Evolutionary conservation across 1,140 invertebrate genomes (phyloP), one percentile per base, ranked within the genome.

Genomic region (Drosophila novamexicana): DNA sequence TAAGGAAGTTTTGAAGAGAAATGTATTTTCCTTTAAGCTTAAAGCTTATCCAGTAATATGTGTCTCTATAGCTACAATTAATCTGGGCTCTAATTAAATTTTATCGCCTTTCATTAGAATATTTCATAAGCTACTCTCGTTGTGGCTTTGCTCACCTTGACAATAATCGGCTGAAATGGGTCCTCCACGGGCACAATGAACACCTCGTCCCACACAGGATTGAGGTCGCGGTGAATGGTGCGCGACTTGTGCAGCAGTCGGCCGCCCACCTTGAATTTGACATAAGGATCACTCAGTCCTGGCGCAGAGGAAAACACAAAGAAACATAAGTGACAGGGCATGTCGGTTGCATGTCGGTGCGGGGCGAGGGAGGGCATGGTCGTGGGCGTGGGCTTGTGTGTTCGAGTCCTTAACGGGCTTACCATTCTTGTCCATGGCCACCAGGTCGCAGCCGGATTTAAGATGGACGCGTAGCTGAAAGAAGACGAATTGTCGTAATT

Each of bases 261-360:
- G 42, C 97, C 97, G 18, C 95, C 96, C 50, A 96, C 94, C 93
- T 98, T 98, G 93, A 99, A 99, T 94, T 99, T 99, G 53, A 99
- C 98, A 93, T 99, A 99, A 9, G 98, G 98, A 94, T 99, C 98
- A 93, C 98, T 99, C 39, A 97, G 96, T 71, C 98, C 98, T 98
- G 94, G 37, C 40, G 65, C 68, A 53, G 50, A 63, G 47, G 45
- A 57, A 69, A 52, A 80, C 62, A 78, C 69, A 77, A 71, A 85
- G 42, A 56, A 71, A 56, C 92, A 75, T 18, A 72, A 47, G 45
- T 59, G 42, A 56, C 59, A 77, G 59, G 32, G 10, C 29, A 44
- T 22, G 16, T 40, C 44, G 37, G 8, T 12, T 39, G 37, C 37
- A 14, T 37, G 16, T 42, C 47, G 16, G 8, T 32, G 10, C 6